A percentile compares a stretch with the other conserved stretches of the same genome.
Conservation (phyloP, 2,888 invertebrate genomes). For the Drosophila macrothrix region DNA sequence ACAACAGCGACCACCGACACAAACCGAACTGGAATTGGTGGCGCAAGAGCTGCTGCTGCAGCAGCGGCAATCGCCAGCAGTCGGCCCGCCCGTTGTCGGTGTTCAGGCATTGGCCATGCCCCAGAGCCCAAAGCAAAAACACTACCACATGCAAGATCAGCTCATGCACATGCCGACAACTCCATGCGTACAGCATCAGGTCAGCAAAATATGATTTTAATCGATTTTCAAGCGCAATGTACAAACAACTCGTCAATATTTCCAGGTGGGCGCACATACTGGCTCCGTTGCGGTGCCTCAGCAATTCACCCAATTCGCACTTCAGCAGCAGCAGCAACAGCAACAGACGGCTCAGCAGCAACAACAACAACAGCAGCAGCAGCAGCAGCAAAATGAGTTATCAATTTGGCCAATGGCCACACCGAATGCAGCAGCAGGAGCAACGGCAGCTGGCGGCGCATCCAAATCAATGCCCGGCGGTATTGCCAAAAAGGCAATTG, state of each 20-base stretch:
- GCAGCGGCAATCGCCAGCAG: slow-evolving; percentile 77
- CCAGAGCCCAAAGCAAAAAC: slow-evolving; percentile 80
- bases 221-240: not conserved
- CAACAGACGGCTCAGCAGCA: slow-evolving; percentile 43
- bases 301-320: slow-evolving; percentile 67
- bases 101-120: slow-evolving; percentile 68
- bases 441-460: slow-evolving; percentile 54
- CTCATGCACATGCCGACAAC: slow-evolving; percentile 83
- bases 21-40: slow-evolving; percentile 82
- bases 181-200: slow-evolving; percentile 78
- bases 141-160: slow-evolving; percentile 76
- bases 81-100: slow-evolving; percentile 58
- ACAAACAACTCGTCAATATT: not conserved
- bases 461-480: slow-evolving; percentile 82
- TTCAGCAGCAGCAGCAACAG: slow-evolving; percentile 67
- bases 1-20: slow-evolving; percentile 76
- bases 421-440: slow-evolving; percentile 53
- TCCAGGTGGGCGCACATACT: slow-evolving; percentile 87
- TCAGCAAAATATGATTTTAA: slow-evolving; percentile 25
- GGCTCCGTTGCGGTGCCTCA: slow-evolving; percentile 81
- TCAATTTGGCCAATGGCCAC: slow-evolving; percentile 74
- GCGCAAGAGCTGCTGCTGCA: slow-evolving; percentile 83
- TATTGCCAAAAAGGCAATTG: slow-evolving; percentile 84
- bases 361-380: slow-evolving; percentile 65
- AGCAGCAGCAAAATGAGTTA: slow-evolving; percentile 69